Base-by-base conservation (phyloP, 2,888 invertebrate species). In the Trichogramma evanescens region DNA sequence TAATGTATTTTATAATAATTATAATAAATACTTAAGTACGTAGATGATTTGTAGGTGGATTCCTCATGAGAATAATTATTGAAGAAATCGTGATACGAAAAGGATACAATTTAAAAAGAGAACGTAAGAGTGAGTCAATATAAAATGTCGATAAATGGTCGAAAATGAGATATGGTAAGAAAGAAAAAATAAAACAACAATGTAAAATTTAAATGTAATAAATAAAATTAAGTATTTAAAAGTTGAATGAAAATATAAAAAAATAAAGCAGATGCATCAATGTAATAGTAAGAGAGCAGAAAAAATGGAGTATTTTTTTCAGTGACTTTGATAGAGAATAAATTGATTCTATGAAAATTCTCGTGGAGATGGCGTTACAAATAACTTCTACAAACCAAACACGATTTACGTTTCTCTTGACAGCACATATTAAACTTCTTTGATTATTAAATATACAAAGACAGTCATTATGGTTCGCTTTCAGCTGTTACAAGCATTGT, bases 1-100 rank as follows among this genome's bases (percentile, higher is more conserved):
- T 74, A 73, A 73, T 74, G 74, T 74, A 73, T 74, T 74, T 74
- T 74, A 74, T 74, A 74, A 73, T 70, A 68, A 66, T 67, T 69
- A 70, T 67, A 66, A 66, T 66, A 67, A 67, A 61, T 64, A 58
- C 40, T 59, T 54, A 58, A 60, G 59, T 64, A 62, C 46, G 59
- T 64, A 63, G 65, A 65, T 63, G 66, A 63, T 64, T 64, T 66
- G 62, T 66, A 66, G 63, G 60, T 62, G 60, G 63, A 65, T 65
- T 66, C 63, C 63, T 63, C 66, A 63, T 63, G 60, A 62, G 59
- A 63, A 49, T 56, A 64, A 52, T 58, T 52, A 56, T 50, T 62
- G 51, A 60, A 58, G 53, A 68, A 55, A 64, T 57, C 68, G 58
- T 61, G 58, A 65, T 63, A 62, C 45, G 61, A 65, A 58, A 65